Percentiles rank a stretch among this genome's conserved stretches.
Conservation (phyloP, 2,113 vertebrate genomes). For the Ammodytes dubius region DNA sequence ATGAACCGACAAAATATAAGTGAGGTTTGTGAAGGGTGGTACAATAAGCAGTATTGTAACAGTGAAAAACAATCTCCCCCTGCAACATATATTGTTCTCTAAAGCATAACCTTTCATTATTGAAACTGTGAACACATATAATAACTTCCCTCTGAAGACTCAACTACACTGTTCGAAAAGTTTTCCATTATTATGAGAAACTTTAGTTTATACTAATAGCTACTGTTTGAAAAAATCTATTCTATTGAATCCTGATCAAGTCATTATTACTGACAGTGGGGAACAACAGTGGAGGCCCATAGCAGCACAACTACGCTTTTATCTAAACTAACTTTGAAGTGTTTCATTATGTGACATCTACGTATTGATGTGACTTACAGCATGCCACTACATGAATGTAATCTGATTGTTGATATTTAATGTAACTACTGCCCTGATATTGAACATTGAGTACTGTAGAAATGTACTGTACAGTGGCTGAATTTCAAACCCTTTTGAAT, state of each 20-base stretch:
- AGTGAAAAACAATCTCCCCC: not conserved
- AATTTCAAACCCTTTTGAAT: slow-evolving; percentile 6
- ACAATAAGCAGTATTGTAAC: not conserved
- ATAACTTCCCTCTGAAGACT: not conserved
- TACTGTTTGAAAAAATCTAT: no score
- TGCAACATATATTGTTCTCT: slow-evolving; percentile 2
- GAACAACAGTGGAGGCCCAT: not conserved
- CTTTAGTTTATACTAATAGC: not conserved
- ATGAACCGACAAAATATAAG: not conserved
- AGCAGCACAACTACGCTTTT: slow-evolving; percentile 13
- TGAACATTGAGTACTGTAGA: not conserved
- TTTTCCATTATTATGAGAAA: not conserved
- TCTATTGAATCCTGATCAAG: not conserved
- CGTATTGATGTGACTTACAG: not conserved
- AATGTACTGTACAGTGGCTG: not conserved
- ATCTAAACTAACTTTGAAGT: not conserved
- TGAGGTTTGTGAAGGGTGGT: not conserved
- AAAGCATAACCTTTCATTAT: slow-evolving; percentile 13
- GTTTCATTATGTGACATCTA: slow-evolving; percentile 7
- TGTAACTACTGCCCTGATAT: not conserved
- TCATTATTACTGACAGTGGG: slow-evolving; percentile 10
- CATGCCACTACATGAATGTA: not conserved
- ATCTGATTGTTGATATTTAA: slow-evolving; percentile 21
- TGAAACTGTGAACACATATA: not conserved
- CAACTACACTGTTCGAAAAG: not conserved